These are phyloP conservation scores for Sinotaia quadrata DNA, from an alignment of 2,888 invertebrate species.

Conservation along the genomic window DNA sequence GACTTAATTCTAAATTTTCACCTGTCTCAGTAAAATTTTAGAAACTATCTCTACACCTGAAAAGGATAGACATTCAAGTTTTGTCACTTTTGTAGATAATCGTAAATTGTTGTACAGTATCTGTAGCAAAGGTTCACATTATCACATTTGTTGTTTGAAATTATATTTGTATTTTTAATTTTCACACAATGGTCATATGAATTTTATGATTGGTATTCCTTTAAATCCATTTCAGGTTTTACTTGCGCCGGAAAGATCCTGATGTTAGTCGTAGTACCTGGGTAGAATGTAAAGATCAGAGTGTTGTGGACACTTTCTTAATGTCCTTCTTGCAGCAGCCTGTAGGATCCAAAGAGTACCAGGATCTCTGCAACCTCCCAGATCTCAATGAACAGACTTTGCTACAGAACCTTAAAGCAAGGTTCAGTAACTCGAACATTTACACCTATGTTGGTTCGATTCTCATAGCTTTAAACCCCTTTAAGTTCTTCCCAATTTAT, in stretches of 20 bases:
- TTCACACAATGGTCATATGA: too few species aligned
- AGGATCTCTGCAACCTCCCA: constrained; percentile 94
- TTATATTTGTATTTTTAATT: too few species aligned
- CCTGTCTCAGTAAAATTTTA: too few species aligned
- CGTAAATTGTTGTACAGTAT: too few species aligned
- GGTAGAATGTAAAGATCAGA: constrained; percentile 80
- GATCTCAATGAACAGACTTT: constrained; percentile 95
- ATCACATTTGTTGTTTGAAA: too few species aligned
- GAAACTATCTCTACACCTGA: too few species aligned
- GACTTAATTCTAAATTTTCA: too few species aligned
- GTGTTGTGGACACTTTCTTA: constrained; percentile 83
- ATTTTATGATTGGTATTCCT: too few species aligned
- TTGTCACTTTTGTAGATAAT: too few species aligned
- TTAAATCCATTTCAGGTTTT: constrained; percentile 82
- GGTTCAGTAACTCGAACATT: constrained; percentile 92
- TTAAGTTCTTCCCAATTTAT: constrained; percentile 95
- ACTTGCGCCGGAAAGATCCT: constrained; percentile 85
- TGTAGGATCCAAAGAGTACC: constrained; percentile 89
- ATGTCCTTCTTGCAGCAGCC: constrained; percentile 95
- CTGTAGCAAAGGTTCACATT: too few species aligned
- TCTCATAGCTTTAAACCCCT: constrained; percentile 91
- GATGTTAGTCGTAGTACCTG: constrained; percentile 73
- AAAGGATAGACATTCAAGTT: too few species aligned
- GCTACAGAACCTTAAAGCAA: constrained; percentile 86
- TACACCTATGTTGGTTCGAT: constrained; percentile 97